Conservation (phyloP, 2,113 vertebrate species). For the Chaetops frenatus region DNA sequence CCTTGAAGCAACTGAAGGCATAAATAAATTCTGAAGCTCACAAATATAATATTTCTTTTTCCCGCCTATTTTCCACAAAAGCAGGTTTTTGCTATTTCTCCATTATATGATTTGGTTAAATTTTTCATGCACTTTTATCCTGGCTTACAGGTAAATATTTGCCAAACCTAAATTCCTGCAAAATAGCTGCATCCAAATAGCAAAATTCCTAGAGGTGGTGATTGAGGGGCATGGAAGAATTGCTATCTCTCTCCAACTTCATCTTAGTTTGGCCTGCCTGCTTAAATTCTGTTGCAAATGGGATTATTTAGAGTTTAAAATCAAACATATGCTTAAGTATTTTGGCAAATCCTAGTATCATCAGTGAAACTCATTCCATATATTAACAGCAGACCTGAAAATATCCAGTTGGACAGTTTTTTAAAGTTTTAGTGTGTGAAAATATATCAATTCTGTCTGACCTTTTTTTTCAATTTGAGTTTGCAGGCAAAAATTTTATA, state of each 20-base stretch:
- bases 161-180: background rate
- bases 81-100: background rate
- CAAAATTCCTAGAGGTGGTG: background rate
- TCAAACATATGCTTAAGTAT: background rate
- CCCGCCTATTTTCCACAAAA: background rate
- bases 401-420: background rate
- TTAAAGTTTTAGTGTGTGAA: background rate
- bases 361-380: background rate
- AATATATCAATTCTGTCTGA: background rate
- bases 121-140: background rate
- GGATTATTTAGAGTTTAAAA: background rate
- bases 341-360: background rate
- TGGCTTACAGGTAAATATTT: background rate
- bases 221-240: background rate
- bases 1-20: background rate
- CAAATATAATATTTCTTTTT: background rate
- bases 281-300: background rate
- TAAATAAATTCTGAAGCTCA: background rate
- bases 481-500: background rate
- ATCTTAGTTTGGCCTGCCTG: background rate
- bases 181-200: background rate
- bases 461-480: background rate
- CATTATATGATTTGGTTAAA: background rate
- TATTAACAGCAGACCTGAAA: background rate
- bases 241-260: background rate